Base-by-base conservation (phyloP, 1,140 invertebrate genomes). In the Drosophila sulfurigaster region DNA sequence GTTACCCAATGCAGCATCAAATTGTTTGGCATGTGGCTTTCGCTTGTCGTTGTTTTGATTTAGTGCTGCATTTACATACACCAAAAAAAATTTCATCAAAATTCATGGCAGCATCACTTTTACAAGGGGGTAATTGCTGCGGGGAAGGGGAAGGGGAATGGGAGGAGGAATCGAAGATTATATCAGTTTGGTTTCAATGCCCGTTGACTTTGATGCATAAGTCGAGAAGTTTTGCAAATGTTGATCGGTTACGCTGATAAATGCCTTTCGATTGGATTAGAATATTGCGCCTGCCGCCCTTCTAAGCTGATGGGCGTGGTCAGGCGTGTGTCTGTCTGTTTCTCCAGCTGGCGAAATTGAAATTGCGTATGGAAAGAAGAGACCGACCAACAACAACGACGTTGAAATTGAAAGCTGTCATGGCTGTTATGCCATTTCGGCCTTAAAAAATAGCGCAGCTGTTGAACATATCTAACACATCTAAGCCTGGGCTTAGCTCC, bases 401-500 rank as follows among this genome's bases (percentile, higher is more conserved):
- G 82, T 79, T 79, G 77, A 88, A 87, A 88, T 88, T 82, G 83
- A 86, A 86, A 86, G 79, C 81, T 86, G 82, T 88, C 83, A 88
- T 79, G 63, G 66, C 52, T 54, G 60, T 57, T 80, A 81, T 62
- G 58, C 25, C 20, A 11, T n/a, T 54, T 28, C 5, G 51, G 51
- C 7, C 54, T 57, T 59, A 52, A 57, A 48, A 78, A 87, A 87
- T 78, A 87, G 68, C 83, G 80, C 83, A 87, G 83, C 85, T 87
- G 83, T 87, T 87, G 85, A 87, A 83, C 85, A 89, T 76, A 88
- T 87, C 83, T 83, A 87, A 87, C 82, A 87, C 81, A 87, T 87
- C 82, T 88, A 87, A 87, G 83, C 74, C 74, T 46, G 25, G 85
- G 85, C 82, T 87, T 89, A 88, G 73, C 77, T 28, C 32, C 28